A percentile compares a stretch with the other conserved stretches of the same genome.
These are phyloP conservation scores for Electrophaes corylata DNA, from an alignment of 2,888 invertebrate species.

Conservation along the genomic window DNA sequence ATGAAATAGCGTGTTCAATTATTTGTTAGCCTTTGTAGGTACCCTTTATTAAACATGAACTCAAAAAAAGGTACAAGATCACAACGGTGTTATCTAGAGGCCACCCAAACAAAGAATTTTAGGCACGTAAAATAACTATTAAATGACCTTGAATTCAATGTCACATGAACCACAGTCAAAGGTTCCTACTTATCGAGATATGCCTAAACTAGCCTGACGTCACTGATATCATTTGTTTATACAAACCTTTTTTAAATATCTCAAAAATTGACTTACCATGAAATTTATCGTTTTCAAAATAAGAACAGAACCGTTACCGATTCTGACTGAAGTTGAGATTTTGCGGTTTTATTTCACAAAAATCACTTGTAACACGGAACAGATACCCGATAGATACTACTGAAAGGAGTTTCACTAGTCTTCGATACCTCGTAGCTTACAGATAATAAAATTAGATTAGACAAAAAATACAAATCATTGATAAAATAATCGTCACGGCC, in stretches of 20 bases:
- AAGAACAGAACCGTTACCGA: conserved; percentile 7
- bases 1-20: too few relatives aligned
- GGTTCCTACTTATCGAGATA: too few relatives aligned
- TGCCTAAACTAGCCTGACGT: too few relatives aligned
- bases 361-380: not conserved
- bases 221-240: not conserved
- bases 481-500: conserved; percentile 52
- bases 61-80: too few relatives aligned
- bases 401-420: not conserved
- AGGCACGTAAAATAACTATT: too few relatives aligned
- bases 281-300: conserved; percentile 17
- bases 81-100: too few relatives aligned
- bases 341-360: not conserved
- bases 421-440: not conserved
- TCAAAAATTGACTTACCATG: conserved; percentile 31
- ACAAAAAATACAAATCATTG: conserved; percentile 50
- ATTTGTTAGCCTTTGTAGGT: too few relatives aligned
- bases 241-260: not conserved
- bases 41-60: too few relatives aligned
- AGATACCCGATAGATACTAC: conserved; percentile 1
- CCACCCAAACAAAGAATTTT: not conserved
- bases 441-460: conserved; percentile 54
- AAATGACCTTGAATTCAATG: too few relatives aligned
- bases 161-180: too few relatives aligned
- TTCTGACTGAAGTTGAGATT: conserved; percentile 7